phyloP scores from a whole-genome alignment of 2,797 vertebrate species.

The Karalla daura region DNA sequence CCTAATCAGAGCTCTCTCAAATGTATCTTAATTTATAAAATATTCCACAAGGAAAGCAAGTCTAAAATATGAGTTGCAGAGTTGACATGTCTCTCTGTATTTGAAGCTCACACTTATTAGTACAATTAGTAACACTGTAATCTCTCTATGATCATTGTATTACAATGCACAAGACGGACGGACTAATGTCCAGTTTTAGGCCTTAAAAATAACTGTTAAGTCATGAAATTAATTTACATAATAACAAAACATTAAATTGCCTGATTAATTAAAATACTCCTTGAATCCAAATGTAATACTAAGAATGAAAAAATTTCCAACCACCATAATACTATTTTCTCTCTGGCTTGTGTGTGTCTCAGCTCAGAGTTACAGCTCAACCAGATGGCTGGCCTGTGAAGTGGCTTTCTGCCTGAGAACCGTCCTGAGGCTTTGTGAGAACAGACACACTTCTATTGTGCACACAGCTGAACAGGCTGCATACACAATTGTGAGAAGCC shows the following conservation, averaged over 20 bases:
- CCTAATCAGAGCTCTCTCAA: too few species aligned
- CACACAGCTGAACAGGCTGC: constrained; percentile 66
- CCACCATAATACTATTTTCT: neutral
- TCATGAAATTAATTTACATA: too few species aligned
- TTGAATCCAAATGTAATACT: neutral
- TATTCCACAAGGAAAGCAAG: too few species aligned
- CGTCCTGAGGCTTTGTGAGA: constrained; percentile 60
- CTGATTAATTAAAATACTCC: neutral
- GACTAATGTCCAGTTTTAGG: too few species aligned
- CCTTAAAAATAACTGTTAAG: too few species aligned
- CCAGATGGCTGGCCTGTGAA: constrained; percentile 70
- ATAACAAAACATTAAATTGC: neutral
- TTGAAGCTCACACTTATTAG: too few species aligned
- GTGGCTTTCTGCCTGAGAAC: constrained; percentile 66
- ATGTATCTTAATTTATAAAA: too few species aligned
- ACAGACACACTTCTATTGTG: constrained; percentile 84
- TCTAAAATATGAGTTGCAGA: too few species aligned
- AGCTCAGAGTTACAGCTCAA: constrained; percentile 32
- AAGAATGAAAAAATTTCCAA: neutral
- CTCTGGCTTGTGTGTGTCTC: constrained; percentile 16
- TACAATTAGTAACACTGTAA: too few species aligned
- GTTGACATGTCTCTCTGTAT: too few species aligned
- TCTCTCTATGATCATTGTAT: too few species aligned
- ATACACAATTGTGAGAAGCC: constrained; percentile 84
- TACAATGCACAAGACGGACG: too few species aligned